phyloP scores from a whole-genome alignment of 2,888 invertebrate species.

The Iselma pallidipennis region DNA sequence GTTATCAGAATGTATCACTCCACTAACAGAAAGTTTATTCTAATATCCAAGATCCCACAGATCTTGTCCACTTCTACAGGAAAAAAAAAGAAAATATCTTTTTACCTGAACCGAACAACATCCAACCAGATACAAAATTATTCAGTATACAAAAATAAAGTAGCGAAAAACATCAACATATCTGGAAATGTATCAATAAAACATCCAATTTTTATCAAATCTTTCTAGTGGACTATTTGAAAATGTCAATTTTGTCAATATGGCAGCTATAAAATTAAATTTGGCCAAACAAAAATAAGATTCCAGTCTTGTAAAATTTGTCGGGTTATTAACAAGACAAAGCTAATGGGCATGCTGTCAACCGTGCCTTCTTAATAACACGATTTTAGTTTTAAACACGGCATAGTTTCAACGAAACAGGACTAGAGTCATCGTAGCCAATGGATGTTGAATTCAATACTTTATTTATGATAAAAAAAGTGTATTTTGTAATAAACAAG shows the following conservation, averaged over 20 bases:
- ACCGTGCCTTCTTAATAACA: conserved; percentile 14
- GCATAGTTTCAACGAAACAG: conserved; percentile 17
- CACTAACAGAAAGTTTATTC: conserved; percentile 25
- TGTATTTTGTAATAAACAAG: background rate
- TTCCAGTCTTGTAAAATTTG: background rate
- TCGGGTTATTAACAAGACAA: background rate
- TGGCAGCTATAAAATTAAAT: background rate
- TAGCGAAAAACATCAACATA: no score
- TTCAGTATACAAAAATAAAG: no score
- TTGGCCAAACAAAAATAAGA: background rate
- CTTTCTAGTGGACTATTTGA: background rate
- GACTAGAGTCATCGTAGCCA: background rate
- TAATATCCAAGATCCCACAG: conserved; percentile 16
- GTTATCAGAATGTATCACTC: conserved; percentile 41
- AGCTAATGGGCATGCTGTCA: background rate
- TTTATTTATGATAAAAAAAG: background rate
- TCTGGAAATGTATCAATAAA: no score
- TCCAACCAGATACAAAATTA: background rate
- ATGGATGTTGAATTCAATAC: background rate
- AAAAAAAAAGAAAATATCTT: background rate
- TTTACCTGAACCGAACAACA: background rate
- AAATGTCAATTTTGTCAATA: background rate
- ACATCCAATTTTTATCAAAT: background rate
- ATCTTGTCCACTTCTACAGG: background rate
- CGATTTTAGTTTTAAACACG: conserved; percentile 23